These are phyloP conservation scores for Thecophora atra DNA, from an alignment of 2,888 invertebrate genomes.

Conservation along the genomic window DNA sequence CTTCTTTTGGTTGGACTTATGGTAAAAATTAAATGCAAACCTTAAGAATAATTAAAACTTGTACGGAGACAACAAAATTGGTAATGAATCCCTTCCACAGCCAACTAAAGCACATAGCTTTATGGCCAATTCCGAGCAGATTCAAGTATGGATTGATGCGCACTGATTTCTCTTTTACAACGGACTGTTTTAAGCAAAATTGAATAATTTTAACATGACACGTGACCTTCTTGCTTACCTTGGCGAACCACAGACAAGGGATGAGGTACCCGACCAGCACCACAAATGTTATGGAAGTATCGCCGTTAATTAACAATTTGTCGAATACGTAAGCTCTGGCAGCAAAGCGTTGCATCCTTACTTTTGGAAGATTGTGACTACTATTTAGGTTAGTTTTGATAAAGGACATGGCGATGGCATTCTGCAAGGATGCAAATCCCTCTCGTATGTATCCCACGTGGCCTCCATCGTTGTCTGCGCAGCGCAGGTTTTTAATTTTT, in stretches of 20 bases:
- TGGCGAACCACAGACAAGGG: conserved; percentile 78
- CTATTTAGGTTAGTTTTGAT: conserved; percentile 36
- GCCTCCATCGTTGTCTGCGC: conserved; percentile 66
- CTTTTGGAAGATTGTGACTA: conserved; percentile 39
- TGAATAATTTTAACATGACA: neutral
- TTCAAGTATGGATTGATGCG: conserved; percentile 77
- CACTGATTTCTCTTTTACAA: conserved; percentile 48
- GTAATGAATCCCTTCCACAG: conserved; percentile 77
- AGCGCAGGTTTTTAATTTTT: neutral
- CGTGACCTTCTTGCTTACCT: conserved; percentile 58
- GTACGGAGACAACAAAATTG: conserved; percentile 69
- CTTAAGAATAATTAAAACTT: conserved; percentile 68
- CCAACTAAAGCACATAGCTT: conserved; percentile 86
- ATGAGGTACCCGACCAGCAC: conserved; percentile 82
- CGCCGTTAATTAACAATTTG: conserved; percentile 71
- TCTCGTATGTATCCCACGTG: conserved; percentile 68
- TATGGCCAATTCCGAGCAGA: conserved; percentile 83
- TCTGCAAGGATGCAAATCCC: conserved; percentile 74
- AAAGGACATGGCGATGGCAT: conserved; percentile 67
- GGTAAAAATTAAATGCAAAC: conserved; percentile 16
- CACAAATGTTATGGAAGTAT: conserved; percentile 75
- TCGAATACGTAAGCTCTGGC: conserved; percentile 71
- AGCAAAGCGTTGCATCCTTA: conserved; percentile 51
- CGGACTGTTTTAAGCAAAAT: conserved; percentile 49
- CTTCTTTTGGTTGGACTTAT: too few relatives aligned